These are phyloP conservation scores for Myopa tessellatipennis DNA, from an alignment of 2,888 invertebrate genomes.

Conservation along the genomic window DNA sequence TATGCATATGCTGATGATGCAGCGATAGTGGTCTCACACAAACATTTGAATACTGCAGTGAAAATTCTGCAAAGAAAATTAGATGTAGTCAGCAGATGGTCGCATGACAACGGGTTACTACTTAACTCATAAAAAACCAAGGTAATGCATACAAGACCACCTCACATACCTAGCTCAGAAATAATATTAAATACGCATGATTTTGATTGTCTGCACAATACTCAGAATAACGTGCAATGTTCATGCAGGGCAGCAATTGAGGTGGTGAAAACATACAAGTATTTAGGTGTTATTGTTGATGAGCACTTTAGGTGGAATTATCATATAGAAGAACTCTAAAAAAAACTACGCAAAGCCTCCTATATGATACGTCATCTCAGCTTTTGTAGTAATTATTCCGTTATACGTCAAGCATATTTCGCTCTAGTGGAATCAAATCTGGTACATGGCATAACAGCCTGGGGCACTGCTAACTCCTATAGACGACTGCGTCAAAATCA, in stretches of 20 bases:
- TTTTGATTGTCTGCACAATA: no score
- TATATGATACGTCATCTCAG: background rate
- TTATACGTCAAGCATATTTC: background rate
- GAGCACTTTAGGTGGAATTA: no score
- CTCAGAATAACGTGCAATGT: no score
- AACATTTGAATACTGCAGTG: background rate
- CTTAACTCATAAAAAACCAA: background rate
- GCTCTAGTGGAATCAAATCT: background rate
- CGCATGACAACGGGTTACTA: background rate
- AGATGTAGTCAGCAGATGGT: background rate
- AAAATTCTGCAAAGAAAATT: constrained; percentile 9
- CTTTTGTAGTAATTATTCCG: background rate
- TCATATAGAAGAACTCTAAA: background rate
- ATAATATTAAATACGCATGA: background rate
- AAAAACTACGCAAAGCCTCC: background rate
- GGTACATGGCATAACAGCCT: background rate
- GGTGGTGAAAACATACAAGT: background rate
- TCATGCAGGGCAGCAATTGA: no score
- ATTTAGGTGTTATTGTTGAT: no score
- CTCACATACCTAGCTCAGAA: background rate
- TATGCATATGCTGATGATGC: background rate
- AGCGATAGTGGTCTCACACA: background rate
- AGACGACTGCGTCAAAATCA: no score
- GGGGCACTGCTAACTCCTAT: background rate
- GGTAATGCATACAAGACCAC: background rate